These are phyloP conservation scores for Autographa gamma DNA, from an alignment of 2,888 invertebrate species.

Conservation along the genomic window DNA sequence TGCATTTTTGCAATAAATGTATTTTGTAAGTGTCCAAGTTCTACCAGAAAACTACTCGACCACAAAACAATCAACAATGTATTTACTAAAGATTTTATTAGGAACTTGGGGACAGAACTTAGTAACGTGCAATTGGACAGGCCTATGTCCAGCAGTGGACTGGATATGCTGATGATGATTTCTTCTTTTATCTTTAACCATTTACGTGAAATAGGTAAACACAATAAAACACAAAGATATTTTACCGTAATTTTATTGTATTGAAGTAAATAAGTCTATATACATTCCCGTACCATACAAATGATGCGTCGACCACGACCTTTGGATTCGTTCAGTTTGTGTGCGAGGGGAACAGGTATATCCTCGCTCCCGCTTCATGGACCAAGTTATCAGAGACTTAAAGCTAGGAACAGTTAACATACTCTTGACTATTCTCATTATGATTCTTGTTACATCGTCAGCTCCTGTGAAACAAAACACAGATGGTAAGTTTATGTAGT, in stretches of 20 bases:
- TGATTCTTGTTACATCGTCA: slow-evolving; percentile 87
- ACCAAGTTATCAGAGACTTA: slow-evolving; percentile 70
- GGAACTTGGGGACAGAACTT: no score
- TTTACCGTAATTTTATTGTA: slow-evolving; percentile 68
- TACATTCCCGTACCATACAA: slow-evolving; percentile 70
- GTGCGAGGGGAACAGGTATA: slow-evolving; percentile 39
- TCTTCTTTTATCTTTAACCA: no score
- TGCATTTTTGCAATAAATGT: no score
- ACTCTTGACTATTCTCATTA: slow-evolving; percentile 67
- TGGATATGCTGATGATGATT: no score
- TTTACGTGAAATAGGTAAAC: slow-evolving; percentile 10
- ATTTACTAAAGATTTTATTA: no score
- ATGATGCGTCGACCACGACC: slow-evolving; percentile 36
- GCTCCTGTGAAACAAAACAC: slow-evolving; percentile 79
- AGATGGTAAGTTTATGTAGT: neutral
- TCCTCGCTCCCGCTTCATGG: slow-evolving; percentile 30
- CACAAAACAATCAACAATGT: no score
- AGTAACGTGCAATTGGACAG: no score
- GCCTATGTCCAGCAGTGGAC: no score
- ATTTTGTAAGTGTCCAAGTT: no score
- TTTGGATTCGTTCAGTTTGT: slow-evolving; percentile 59
- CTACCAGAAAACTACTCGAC: no score
- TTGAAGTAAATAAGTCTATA: slow-evolving; percentile 75
- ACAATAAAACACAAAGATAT: slow-evolving; percentile 44
- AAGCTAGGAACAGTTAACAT: slow-evolving; percentile 68